These are phyloP conservation scores for Deilephila porcellus DNA, from an alignment of 2,888 invertebrate genomes.

Conservation along the genomic window DNA sequence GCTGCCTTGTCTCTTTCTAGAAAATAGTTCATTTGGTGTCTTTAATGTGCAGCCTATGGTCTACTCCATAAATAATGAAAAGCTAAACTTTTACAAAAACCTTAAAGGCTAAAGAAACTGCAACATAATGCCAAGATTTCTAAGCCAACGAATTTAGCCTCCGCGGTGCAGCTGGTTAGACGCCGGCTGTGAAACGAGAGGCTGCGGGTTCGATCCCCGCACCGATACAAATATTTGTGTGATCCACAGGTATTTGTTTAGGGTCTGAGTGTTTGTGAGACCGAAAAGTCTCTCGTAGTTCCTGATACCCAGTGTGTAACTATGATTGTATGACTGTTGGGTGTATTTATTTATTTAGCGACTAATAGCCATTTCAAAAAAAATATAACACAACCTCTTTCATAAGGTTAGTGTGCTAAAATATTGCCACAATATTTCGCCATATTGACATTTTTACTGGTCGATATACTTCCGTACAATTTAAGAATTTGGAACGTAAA, in stretches of 20 bases:
- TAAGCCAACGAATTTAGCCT: neutral
- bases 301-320: too few relatives aligned
- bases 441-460: constrained; percentile 18
- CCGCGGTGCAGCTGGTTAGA: too few relatives aligned
- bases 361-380: neutral
- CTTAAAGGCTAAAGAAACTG: neutral
- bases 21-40: too few relatives aligned
- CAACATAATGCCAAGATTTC: neutral
- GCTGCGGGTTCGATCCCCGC: too few relatives aligned
- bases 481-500: constrained; percentile 19
- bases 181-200: too few relatives aligned
- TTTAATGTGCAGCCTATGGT: neutral
- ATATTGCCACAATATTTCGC: constrained; percentile 13
- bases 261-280: too few relatives aligned
- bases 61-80: neutral
- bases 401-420: neutral
- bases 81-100: neutral
- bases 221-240: too few relatives aligned
- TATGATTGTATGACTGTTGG: too few relatives aligned
- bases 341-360: too few relatives aligned
- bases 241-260: too few relatives aligned
- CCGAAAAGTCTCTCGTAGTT: too few relatives aligned
- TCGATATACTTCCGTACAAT: constrained; percentile 11
- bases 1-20: too few relatives aligned
- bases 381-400: constrained; percentile 4